Base-by-base conservation (phyloP, 2,888 invertebrate genomes). In the Quadroppia sp. region DNA sequence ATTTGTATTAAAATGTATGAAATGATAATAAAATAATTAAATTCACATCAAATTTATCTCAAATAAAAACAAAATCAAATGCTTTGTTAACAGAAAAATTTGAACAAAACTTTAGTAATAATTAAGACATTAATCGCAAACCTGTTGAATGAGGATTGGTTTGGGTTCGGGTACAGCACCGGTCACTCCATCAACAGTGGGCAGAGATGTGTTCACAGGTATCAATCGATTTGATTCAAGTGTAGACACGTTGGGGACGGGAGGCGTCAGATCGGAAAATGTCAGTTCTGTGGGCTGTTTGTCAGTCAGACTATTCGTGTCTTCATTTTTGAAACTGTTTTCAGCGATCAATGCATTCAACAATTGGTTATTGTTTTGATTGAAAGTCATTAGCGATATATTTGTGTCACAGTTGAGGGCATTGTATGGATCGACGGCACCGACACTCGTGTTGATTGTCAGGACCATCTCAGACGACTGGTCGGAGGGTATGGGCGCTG, bases 241-340 rank as follows among this genome's bases (percentile, higher is more conserved):
- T 30, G 64, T 36, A 4, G 64, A 64, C 2, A 64, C 40, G 20
- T 64, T 64, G 11, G 64, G 64, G n/a, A 64, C 64, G 36, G 64
- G 64, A 36, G 36, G 64, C 20, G 20, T 64, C 64, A 64, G 64
- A 40, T 64, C 64, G n/a, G 64, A 64, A 40, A 64, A 64, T 17
- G 64, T 64, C 15, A 64, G 64, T n/a, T 64, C 36, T n/a, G 64
- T 64, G 2, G 56, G 56, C 40, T 32, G 64, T 7, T 20, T n/a
- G 11, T 32, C n/a, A 7, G 36, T 20, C n/a, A 64, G n/a, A 30
- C 13, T 59, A 25, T 15, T 48, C 3, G 48, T 11, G 4, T 64
- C 64, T 2, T 64, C 36, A 1, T 32, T 1, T 64, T 64, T 64
- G 17, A n/a, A 64, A 36, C 15, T 40, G 40, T 64, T 64, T 17